phyloP scores from a whole-genome alignment of 2,797 vertebrate genomes.

The Thalassophryne amazonica region DNA sequence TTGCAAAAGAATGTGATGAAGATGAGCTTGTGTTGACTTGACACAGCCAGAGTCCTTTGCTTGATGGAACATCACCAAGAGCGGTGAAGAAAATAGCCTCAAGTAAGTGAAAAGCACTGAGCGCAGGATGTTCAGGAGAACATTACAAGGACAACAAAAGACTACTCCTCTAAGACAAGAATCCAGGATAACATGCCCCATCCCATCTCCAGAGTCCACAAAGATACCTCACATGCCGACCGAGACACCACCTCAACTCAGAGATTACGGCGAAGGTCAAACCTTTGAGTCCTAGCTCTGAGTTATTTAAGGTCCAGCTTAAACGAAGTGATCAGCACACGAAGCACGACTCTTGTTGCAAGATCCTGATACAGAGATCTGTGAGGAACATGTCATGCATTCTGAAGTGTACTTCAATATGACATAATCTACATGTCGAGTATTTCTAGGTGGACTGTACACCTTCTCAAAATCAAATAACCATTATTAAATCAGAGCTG shows the following conservation, averaged over 20 bases:
- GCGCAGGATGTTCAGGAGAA: not conserved
- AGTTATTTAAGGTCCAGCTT: no score
- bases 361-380: no score
- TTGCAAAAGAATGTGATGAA: conserved; percentile 36
- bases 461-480: conserved; percentile 1
- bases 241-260: conserved; percentile 24
- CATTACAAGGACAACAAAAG: conserved; percentile 51
- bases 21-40: conserved; percentile 31
- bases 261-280: not conserved
- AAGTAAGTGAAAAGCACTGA: conserved; percentile 15
- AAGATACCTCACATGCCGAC: conserved; percentile 29
- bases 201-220: conserved; percentile 20
- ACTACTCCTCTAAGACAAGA: conserved; percentile 19
- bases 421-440: not conserved
- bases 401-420: no score
- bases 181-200: conserved; percentile 37
- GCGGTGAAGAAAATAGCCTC: conserved; percentile 17
- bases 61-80: not conserved
- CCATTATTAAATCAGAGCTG: not conserved
- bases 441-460: not conserved
- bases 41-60: conserved; percentile 4
- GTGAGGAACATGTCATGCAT: no score
- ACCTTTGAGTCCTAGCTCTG: no score
- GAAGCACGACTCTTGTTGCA: no score
- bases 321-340: no score